phyloP scores from a whole-genome alignment of 2,113 vertebrate genomes.

The Turnix velox region DNA sequence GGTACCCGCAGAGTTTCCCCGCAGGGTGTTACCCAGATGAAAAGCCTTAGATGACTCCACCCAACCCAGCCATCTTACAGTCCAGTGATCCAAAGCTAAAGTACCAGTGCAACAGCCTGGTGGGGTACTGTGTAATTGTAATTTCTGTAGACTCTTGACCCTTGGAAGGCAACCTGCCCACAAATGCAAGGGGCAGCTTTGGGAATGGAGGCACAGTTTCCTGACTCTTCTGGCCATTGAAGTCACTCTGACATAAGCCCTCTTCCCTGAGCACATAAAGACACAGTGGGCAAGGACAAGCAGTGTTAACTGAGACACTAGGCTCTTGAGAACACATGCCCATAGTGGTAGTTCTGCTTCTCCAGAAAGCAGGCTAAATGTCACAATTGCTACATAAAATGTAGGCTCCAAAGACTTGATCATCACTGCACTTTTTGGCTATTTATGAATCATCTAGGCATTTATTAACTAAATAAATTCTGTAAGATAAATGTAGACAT shows the following conservation, averaged over 20 bases:
- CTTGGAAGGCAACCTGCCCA: not conserved
- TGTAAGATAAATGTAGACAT: not conserved
- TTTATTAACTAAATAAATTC: constrained; percentile 17
- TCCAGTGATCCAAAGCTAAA: not conserved
- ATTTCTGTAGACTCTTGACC: not conserved
- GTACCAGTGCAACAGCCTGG: not conserved
- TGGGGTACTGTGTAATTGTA: not conserved
- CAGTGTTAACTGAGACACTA: fast-evolving
- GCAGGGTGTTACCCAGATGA: not conserved
- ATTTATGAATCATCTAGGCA: not conserved
- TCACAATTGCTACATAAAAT: not conserved
- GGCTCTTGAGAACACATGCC: not conserved
- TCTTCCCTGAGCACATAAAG: not conserved
- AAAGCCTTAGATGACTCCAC: not conserved
- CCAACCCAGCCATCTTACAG: not conserved
- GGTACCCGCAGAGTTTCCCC: not conserved
- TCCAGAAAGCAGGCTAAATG: not conserved
- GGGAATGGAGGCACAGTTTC: not conserved
- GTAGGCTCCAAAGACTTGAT: not conserved
- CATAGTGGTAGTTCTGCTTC: not conserved
- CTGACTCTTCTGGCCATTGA: not conserved
- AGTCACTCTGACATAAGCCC: not conserved
- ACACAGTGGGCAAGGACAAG: not conserved
- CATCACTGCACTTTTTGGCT: not conserved
- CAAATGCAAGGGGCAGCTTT: not conserved